These are phyloP conservation scores for Melieria picta DNA, from an alignment of 2,888 invertebrate genomes.

Conservation along the genomic window DNA sequence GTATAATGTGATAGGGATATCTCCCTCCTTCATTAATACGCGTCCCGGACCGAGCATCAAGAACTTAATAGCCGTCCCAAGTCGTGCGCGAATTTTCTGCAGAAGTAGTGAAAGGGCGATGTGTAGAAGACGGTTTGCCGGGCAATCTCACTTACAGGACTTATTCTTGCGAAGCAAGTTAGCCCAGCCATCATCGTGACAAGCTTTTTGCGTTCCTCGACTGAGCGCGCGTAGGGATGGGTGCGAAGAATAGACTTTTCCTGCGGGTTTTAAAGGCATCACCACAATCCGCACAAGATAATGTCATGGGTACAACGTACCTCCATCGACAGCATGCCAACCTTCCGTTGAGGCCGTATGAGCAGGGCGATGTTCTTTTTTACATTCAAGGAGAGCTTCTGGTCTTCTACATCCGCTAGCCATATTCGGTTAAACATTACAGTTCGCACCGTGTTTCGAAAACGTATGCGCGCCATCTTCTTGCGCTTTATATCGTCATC, in stretches of 20 bases:
- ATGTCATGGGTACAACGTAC: conserved; percentile 55
- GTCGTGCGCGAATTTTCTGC: conserved; percentile 71
- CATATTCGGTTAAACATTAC: conserved; percentile 68
- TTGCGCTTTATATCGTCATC: conserved; percentile 51
- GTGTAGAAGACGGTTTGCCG: not conserved
- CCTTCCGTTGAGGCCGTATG: conserved; percentile 68
- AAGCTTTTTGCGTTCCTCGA: conserved; percentile 71
- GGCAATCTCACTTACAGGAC: conserved; percentile 63
- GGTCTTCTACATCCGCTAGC: conserved; percentile 48
- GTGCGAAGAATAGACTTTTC: conserved; percentile 73
- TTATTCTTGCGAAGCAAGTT: conserved; percentile 72
- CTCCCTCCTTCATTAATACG: conserved; percentile 72
- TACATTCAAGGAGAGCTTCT: conserved; percentile 46
- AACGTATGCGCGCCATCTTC: conserved; percentile 68
- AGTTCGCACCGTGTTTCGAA: conserved; percentile 70
- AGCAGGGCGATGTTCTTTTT: conserved; percentile 70
- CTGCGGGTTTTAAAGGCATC: conserved; percentile 53
- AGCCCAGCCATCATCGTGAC: conserved; percentile 71
- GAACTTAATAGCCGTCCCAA: conserved; percentile 73
- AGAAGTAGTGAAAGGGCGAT: conserved; percentile 26
- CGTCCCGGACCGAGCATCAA: conserved; percentile 71
- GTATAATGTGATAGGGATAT: conserved; percentile 71
- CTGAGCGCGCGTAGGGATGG: conserved; percentile 68
- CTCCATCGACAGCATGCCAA: conserved; percentile 67
- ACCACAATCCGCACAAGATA: not conserved